Evolutionary conservation across 2,113 vertebrate species (phyloP), one percentile per base, ranked within the genome.

Genomic region (Litocranius walleri): DNA sequence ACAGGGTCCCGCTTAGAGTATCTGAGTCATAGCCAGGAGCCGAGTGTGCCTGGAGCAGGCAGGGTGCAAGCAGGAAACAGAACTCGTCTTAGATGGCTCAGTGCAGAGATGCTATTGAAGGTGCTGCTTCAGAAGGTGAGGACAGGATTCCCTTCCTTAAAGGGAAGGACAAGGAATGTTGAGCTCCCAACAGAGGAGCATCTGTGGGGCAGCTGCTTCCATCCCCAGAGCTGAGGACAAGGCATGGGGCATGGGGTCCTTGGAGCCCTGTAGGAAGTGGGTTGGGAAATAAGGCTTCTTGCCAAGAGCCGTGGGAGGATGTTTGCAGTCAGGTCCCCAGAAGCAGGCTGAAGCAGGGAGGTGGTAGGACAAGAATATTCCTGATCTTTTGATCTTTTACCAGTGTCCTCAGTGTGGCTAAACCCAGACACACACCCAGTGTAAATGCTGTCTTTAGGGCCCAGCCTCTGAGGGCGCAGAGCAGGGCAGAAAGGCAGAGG

Each of bases 221-320:
- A 14, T 12, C 30, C 19, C 2, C 25, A 23, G 23, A 50, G 40
- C 13, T 83, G 81, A 90, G 12, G 43, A 92, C 27, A 12, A 83
- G 74, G 36, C 1, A 0, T 93, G 2, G 4, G 43, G 14, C 3
- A 16, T 21, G 25, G 36, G 4, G 5, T 15, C 10, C 14, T 23
- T 15, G n/a, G 52, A 57, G 15, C 3, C 64, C 25, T 83, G 19
- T 78, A 6, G 29, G 59, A 62, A 54, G 25, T 25, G 36, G 30
- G 25, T 59, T 30, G 85, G 56, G 36, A 88, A 61, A 10, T 19
- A 78, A 45, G 17, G 36, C 9, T 90, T 87, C 59, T 81, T 56
- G 21, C 23, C 56, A 17, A n/a, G 4, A 87, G 16, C n/a, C 15
- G 5, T 52, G 43, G 19, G 30, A 27, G 40, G 45, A n/a, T 5